phyloP scores from a whole-genome alignment of 2,113 vertebrate genomes.

The Tricholaema leucomelas region DNA sequence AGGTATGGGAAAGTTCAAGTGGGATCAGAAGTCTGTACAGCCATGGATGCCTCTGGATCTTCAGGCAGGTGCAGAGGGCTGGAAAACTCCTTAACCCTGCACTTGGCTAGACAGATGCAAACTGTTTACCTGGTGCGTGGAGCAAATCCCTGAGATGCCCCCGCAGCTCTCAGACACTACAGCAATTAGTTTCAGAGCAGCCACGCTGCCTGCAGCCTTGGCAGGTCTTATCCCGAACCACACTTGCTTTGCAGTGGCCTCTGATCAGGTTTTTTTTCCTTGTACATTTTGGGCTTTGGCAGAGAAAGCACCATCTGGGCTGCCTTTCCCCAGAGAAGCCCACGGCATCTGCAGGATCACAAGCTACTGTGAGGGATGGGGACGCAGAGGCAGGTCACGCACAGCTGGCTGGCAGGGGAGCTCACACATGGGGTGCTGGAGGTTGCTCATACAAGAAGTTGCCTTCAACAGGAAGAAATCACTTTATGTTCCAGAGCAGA shows the following conservation, averaged over 20 bases:
- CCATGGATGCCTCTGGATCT: accelerated
- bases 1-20: not conserved
- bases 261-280: not conserved
- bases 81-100: not conserved
- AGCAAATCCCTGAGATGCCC: not conserved
- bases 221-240: not conserved
- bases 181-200: not conserved
- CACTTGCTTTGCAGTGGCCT: not conserved
- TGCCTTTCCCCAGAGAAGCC: not conserved
- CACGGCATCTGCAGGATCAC: not conserved
- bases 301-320: not conserved
- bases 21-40: not conserved
- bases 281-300: not conserved
- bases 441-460: not conserved
- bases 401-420: not conserved
- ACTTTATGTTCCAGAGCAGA: not conserved
- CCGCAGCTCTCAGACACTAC: not conserved
- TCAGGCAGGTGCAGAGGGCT: not conserved
- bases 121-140: not conserved
- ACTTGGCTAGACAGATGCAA: not conserved
- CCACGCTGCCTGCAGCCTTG: not conserved
- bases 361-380: not conserved
- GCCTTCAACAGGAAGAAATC: not conserved
- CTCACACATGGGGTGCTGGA: not conserved
- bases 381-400: not conserved